A percentile compares a stretch with the other conserved stretches of the same genome.
These are phyloP conservation scores for Argyra leucocephala DNA, from an alignment of 2,888 invertebrate genomes.

Conservation along the genomic window DNA sequence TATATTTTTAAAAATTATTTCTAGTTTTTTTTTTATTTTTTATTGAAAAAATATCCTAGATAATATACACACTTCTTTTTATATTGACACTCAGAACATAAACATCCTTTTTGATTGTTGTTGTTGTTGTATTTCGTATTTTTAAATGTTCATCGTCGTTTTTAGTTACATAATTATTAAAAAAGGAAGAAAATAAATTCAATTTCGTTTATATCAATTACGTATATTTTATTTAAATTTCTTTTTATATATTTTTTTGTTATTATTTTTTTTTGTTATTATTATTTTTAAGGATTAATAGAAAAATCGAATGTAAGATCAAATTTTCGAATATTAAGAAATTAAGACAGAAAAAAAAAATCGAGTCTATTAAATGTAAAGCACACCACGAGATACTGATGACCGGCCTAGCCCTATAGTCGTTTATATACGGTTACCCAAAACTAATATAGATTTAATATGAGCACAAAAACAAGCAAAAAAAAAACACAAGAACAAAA, in stretches of 20 bases:
- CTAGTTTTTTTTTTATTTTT: no score
- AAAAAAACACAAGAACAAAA: slow-evolving; percentile 13
- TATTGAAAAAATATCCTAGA: no score
- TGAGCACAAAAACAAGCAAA: slow-evolving; percentile 9
- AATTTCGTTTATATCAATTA: no score
- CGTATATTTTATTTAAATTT: neutral
- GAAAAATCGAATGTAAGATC: neutral
- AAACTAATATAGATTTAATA: slow-evolving; percentile 29
- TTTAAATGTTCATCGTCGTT: no score
- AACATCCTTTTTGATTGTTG: no score
- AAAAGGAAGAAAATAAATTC: no score
- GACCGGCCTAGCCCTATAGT: slow-evolving; percentile 44
- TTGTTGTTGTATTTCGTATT: no score
- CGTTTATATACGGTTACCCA: slow-evolving; percentile 45
- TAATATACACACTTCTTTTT: no score
- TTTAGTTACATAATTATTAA: no score
- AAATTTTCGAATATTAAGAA: neutral
- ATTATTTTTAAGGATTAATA: neutral
- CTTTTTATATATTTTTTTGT: neutral
- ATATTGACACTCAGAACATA: no score
- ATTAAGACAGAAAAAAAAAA: slow-evolving; percentile 12
- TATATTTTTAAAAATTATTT: no score
- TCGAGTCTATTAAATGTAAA: slow-evolving; percentile 40
- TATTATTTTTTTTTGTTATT: neutral
- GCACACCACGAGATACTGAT: slow-evolving; percentile 45